These are phyloP conservation scores for Drosophila albomicans DNA, from an alignment of 1,140 invertebrate genomes.

Conservation along the genomic window DNA sequence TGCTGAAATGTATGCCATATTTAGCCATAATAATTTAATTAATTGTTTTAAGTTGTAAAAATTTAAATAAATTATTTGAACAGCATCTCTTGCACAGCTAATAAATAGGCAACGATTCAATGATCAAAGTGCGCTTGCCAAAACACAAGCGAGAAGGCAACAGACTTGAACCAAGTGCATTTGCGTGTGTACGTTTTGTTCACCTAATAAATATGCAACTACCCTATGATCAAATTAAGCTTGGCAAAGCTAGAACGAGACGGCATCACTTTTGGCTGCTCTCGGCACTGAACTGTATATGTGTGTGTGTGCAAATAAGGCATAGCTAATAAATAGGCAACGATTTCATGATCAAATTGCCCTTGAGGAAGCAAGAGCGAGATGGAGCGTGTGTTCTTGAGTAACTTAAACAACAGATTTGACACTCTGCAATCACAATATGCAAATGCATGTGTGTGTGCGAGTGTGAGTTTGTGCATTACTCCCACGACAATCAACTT, in stretches of 20 bases:
- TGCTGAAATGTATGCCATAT: too few relatives aligned
- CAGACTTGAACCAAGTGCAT: background rate
- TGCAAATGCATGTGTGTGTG: conserved; percentile 2
- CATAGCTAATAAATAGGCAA: conserved; percentile 11
- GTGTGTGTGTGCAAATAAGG: background rate
- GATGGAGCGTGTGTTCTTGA: too few relatives aligned
- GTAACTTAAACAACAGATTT: too few relatives aligned
- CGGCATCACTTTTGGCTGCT: too few relatives aligned
- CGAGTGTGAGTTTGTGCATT: conserved; percentile 7
- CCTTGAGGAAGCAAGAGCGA: background rate
- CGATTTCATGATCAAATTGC: conserved; percentile 8
- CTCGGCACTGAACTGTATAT: background rate
- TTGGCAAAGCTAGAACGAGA: too few relatives aligned
- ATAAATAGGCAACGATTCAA: conserved; percentile 19
- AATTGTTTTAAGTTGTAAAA: too few relatives aligned
- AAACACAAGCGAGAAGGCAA: conserved; percentile 3
- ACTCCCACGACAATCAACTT: conserved; percentile 45
- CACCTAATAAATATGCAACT: too few relatives aligned
- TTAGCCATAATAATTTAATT: too few relatives aligned
- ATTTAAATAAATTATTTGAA: too few relatives aligned
- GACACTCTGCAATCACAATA: too few relatives aligned
- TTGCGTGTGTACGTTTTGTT: too few relatives aligned
- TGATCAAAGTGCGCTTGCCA: conserved; percentile 16
- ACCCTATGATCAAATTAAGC: too few relatives aligned
- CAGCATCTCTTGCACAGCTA: background rate